Evolutionary conservation across 2,888 invertebrate species (phyloP).

Genomic region (Lasioglossum malachurum): DNA sequence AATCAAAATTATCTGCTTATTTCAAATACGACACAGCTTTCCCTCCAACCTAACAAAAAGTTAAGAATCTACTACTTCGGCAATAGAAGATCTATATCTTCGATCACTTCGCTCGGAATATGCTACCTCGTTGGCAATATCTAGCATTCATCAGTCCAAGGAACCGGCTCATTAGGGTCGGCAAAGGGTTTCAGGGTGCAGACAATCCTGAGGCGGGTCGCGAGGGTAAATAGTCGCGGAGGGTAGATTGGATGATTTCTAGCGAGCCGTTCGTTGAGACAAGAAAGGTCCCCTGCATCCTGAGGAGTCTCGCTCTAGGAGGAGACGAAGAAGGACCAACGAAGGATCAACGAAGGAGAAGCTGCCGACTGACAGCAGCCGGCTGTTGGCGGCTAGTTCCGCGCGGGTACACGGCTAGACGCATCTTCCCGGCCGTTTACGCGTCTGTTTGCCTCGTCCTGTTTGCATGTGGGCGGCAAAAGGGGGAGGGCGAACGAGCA

Average conservation of each 20-base stretch:
- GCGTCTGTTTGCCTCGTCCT: conserved; percentile 42
- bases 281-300: conserved; percentile 16
- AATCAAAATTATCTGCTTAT: too few species aligned
- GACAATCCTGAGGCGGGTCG: background rate
- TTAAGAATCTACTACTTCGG: too few species aligned
- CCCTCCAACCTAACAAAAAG: too few species aligned
- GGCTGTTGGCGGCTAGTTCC: conserved; percentile 35
- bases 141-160: background rate
- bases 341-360: background rate
- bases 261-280: conserved; percentile 32
- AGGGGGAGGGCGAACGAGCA: conserved; percentile 50
- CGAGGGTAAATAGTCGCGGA: background rate
- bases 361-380: background rate
- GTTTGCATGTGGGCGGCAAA: conserved; percentile 61
- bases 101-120: background rate
- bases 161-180: too few species aligned
- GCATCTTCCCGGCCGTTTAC: conserved; percentile 38
- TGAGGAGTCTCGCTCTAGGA: background rate
- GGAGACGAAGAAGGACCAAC: conserved; percentile 11
- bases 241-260: conserved; percentile 26
- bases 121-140: background rate
- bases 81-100: background rate
- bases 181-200: background rate
- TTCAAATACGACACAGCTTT: too few species aligned
- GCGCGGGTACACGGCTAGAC: conserved; percentile 34